Percentiles rank a stretch among this genome's conserved stretches.
Evolutionary conservation across 2,888 invertebrate genomes (phyloP).

Genomic region (Pollenia griseotomentosa): DNA sequence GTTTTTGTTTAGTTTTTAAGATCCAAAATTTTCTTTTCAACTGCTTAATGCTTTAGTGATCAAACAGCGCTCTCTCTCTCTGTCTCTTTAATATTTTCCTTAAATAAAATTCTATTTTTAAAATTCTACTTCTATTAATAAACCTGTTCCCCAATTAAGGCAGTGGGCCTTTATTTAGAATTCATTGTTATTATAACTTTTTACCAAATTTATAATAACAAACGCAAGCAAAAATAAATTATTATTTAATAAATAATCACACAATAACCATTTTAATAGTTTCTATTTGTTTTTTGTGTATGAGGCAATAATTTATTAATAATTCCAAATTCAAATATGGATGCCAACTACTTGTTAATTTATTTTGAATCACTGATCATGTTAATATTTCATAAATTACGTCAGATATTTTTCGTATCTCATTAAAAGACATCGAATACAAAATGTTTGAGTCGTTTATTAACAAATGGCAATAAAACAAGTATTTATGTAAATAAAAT

Average conservation of each 20-base stretch:
- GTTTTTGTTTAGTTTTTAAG: no score
- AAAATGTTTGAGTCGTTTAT: conserved; percentile 1
- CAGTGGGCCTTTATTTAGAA: conserved; percentile 24
- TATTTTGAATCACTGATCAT: conserved; percentile 55
- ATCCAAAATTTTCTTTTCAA: no score
- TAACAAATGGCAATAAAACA: neutral
- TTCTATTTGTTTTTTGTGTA: conserved; percentile 12
- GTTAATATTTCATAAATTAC: conserved; percentile 41
- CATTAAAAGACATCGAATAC: conserved; percentile 19
- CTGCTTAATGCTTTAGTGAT: no score
- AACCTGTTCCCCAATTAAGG: neutral
- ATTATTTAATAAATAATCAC: conserved; percentile 7
- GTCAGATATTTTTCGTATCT: conserved; percentile 16
- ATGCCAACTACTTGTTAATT: conserved; percentile 50
- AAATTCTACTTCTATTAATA: conserved; percentile 2
- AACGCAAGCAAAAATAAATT: neutral
- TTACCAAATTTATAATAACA: conserved; percentile 32
- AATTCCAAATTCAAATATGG: conserved; percentile 47
- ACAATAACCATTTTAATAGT: conserved; percentile 9
- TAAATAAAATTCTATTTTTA: neutral
- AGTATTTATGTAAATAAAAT: neutral
- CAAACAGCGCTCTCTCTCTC: no score
- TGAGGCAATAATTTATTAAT: conserved; percentile 71
- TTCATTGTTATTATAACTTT: conserved; percentile 17
- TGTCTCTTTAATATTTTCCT: neutral